phyloP scores from a whole-genome alignment of 2,797 vertebrate genomes.

The Nannoperca australis region DNA sequence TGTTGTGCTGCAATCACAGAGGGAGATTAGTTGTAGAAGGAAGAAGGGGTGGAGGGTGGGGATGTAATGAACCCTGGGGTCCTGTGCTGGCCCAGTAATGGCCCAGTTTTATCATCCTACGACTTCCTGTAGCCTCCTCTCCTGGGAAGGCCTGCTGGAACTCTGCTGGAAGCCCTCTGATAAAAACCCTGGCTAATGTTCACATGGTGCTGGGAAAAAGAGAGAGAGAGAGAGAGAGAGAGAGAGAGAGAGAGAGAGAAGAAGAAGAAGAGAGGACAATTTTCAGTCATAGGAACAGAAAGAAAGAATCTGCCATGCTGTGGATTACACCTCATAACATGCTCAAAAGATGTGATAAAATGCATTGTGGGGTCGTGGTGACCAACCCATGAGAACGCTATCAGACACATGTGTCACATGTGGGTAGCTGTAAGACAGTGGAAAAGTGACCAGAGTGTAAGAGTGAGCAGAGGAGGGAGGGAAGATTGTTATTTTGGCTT shows the following conservation, averaged over 20 bases:
- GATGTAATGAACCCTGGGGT: constrained; percentile 86
- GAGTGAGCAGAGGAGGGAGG: constrained; percentile 65
- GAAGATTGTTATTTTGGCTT: constrained; percentile 80
- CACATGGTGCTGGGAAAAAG: constrained; percentile 86
- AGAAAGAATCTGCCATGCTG: constrained; percentile 24
- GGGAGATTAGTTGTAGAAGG: constrained; percentile 66
- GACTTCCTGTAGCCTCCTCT: constrained; percentile 88
- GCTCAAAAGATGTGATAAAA: constrained; percentile 49
- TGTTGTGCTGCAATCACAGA: constrained; percentile 74
- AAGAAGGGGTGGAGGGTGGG: constrained; percentile 35
- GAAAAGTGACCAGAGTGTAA: constrained; percentile 61
- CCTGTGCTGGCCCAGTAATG: constrained; percentile 85
- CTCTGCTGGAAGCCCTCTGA: constrained; percentile 85
- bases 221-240: constrained; percentile 18
- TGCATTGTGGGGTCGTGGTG: constrained; percentile 34
- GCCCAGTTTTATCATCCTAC: constrained; percentile 88
- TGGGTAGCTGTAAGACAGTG: constrained; percentile 47
- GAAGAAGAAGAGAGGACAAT: constrained; percentile 8
- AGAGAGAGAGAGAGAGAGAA: constrained; percentile 30
- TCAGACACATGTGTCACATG: constrained; percentile 70
- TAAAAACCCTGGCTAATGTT: constrained; percentile 86
- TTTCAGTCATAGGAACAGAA: constrained; percentile 46
- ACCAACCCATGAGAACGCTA: constrained; percentile 72
- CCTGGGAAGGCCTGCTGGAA: constrained; percentile 82
- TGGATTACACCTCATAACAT: constrained; percentile 33